phyloP scores from a whole-genome alignment of 2,888 invertebrate species.

The Pyrocoelia pectoralis region DNA sequence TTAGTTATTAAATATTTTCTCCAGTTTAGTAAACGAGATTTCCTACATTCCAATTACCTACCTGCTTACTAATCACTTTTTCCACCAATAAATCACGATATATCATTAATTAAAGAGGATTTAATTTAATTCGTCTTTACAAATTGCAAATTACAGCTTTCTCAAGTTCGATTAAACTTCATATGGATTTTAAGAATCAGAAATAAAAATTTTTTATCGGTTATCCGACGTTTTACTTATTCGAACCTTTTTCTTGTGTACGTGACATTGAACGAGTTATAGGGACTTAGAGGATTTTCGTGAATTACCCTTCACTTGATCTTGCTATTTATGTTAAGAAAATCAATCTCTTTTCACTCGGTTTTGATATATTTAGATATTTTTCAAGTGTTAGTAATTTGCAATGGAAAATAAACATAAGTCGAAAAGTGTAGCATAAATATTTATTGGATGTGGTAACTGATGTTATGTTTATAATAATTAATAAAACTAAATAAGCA shows the following conservation, averaged over 20 bases:
- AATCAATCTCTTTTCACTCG: slow-evolving; percentile 1
- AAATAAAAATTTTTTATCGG: neutral
- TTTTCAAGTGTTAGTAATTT: neutral
- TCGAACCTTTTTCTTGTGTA: neutral
- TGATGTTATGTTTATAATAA: too few relatives aligned
- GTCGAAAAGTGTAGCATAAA: too few relatives aligned
- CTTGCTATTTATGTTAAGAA: neutral
- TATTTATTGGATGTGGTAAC: too few relatives aligned
- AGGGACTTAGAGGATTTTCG: neutral
- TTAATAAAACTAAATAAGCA: too few relatives aligned
- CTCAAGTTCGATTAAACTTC: too few relatives aligned
- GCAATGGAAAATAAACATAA: neutral
- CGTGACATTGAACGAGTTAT: neutral
- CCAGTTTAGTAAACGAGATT: neutral
- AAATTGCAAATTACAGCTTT: neutral
- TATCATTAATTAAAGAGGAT: neutral
- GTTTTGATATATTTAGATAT: neutral
- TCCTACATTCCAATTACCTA: neutral
- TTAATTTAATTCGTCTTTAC: neutral
- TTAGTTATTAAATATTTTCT: neutral
- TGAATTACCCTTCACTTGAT: slow-evolving; percentile 1
- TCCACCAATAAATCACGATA: neutral
- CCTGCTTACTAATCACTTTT: neutral
- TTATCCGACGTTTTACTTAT: neutral
- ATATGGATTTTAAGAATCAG: too few relatives aligned